These are phyloP conservation scores for Agelastica alni DNA, from an alignment of 2,888 invertebrate genomes.

Conservation along the genomic window DNA sequence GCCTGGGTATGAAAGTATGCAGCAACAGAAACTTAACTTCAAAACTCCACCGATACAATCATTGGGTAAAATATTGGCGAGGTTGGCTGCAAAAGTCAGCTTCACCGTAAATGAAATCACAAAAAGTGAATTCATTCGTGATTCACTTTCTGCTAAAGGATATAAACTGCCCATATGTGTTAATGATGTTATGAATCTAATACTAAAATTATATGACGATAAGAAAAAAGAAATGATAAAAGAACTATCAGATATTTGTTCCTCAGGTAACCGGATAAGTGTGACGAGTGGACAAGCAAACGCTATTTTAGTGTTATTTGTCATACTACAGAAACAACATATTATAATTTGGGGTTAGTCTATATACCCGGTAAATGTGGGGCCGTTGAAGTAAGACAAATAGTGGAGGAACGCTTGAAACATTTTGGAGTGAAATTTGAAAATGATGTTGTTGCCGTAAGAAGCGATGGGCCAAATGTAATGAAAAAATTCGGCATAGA, in stretches of 20 bases:
- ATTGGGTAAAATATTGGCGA: neutral
- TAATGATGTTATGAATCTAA: neutral
- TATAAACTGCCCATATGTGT: neutral
- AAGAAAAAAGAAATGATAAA: neutral
- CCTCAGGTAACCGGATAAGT: neutral
- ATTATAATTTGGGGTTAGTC: neutral
- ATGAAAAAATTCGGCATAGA: conserved; percentile 17
- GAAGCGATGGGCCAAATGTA: conserved; percentile 9
- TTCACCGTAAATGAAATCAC: neutral
- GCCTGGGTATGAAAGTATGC: no score
- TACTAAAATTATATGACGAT: neutral
- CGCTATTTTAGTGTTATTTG: neutral
- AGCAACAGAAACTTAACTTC: no score
- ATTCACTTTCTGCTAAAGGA: no score
- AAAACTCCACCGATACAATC: neutral
- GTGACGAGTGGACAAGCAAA: neutral
- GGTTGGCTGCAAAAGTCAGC: neutral
- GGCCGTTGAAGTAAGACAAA: neutral
- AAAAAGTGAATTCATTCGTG: neutral
- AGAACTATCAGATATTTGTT: neutral
- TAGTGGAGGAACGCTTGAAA: neutral
- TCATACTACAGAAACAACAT: neutral
- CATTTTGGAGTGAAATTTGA: neutral
- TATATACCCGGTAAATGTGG: neutral
- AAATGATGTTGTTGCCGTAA: neutral